Conservation (phyloP, 2,888 invertebrate genomes). For the Acleris laterana region DNA sequence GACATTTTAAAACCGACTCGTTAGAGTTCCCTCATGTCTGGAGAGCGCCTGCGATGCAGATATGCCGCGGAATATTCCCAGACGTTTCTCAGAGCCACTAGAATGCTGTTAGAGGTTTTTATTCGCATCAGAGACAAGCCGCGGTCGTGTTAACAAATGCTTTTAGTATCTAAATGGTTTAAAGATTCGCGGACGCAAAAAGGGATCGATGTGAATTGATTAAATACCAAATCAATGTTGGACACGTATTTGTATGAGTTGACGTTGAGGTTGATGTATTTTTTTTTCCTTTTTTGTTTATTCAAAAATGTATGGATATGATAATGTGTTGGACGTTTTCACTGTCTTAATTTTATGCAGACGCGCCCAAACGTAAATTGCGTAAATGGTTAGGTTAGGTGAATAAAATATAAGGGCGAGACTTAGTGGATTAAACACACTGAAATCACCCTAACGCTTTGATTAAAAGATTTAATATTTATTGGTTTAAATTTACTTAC, state of each 20-base stretch:
- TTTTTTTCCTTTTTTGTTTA: slow-evolving; percentile 15
- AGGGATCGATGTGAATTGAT: slow-evolving; percentile 29
- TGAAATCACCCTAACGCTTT: too few species aligned
- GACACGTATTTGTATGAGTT: slow-evolving; percentile 29
- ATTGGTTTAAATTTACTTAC: too few species aligned
- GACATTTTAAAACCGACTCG: slow-evolving; percentile 59
- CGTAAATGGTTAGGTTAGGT: slow-evolving; percentile 40
- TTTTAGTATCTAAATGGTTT: slow-evolving; percentile 54
- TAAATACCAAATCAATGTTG: slow-evolving; percentile 34
- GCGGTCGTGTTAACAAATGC: slow-evolving; percentile 50
- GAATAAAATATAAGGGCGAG: too few species aligned
- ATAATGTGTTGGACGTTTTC: slow-evolving; percentile 50
- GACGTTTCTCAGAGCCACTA: slow-evolving; percentile 62
- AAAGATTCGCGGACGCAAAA: slow-evolving; percentile 38
- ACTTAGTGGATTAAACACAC: too few species aligned
- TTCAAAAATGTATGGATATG: slow-evolving; percentile 48
- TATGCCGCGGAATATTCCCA: slow-evolving; percentile 61
- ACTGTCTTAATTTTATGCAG: slow-evolving; percentile 60
- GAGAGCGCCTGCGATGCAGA: slow-evolving; percentile 41
- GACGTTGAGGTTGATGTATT: slow-evolving; percentile 14
- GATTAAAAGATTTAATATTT: too few species aligned
- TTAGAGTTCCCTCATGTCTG: slow-evolving; percentile 51
- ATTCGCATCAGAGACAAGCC: slow-evolving; percentile 46
- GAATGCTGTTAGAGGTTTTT: slow-evolving; percentile 64
- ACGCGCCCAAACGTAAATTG: too few species aligned